These are phyloP conservation scores for Anas platyrhynchos DNA, from an alignment of 2,113 vertebrate genomes.

Conservation along the genomic window DNA sequence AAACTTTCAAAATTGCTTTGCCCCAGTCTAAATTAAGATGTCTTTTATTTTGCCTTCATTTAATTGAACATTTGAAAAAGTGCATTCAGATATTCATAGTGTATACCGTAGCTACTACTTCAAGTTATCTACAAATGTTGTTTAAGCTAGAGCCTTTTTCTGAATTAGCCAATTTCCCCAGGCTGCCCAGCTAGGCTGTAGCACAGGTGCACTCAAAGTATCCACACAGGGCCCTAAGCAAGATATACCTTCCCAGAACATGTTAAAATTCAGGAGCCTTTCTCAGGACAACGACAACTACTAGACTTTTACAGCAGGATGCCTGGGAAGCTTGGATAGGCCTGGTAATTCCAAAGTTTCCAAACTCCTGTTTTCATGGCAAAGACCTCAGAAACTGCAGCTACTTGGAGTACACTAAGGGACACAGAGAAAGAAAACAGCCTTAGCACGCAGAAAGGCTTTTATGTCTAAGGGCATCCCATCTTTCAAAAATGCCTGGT, in stretches of 20 bases:
- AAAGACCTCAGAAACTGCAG: not conserved
- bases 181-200: not conserved
- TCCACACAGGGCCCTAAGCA: not conserved
- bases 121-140: not conserved
- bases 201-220: not conserved
- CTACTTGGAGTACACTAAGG: not conserved
- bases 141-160: not conserved
- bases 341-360: not conserved
- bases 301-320: not conserved
- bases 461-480: not conserved
- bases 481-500: not conserved
- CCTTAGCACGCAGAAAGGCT: not conserved
- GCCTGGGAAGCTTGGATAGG: fast-evolving
- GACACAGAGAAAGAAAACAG: not conserved
- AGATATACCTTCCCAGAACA: not conserved
- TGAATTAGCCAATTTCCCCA: not conserved
- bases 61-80: not conserved
- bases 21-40: not conserved
- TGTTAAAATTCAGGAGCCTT: not conserved
- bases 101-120: not conserved
- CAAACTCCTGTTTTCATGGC: not conserved
- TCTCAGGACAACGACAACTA: not conserved
- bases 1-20: not conserved
- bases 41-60: not conserved
- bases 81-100: not conserved